Base-by-base conservation (phyloP, 2,113 vertebrate genomes). In the Hyaena hyaena region DNA sequence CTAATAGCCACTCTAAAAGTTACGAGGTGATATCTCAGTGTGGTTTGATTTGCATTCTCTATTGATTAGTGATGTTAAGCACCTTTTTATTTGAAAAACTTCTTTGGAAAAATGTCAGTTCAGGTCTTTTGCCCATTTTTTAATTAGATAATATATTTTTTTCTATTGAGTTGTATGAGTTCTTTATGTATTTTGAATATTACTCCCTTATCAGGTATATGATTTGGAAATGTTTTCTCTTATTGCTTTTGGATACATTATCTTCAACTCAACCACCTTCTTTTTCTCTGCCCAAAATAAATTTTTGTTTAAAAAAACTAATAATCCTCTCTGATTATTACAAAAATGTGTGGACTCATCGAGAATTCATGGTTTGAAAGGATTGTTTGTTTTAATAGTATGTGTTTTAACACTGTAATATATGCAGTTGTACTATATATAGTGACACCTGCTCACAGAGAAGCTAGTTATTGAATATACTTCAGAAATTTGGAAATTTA, bases 401-500 rank as follows among this genome's bases (percentile, higher is more conserved):
- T 77, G 50, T 81, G 3, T 93, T 82, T 93, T 86, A 66, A 55
- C 45, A 68, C 17, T 68, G n/a, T 68, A 45, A 66, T 55, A 48
- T 66, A 86, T 86, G 9, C 66, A 76, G 26, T 53, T 43, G 43
- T 43, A 39, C 28, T 93, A 88, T 39, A 76, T 73, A 68, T 66
- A 66, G 63, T 93, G 31, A 79, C 2, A 58, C 5, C 10, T 91
- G 4, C 16, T 61, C n/a, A 82, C 10, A 93, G n/a, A 71, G 8
- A 71, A 81, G 28, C 3, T 80, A 95, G 4, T 10, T 65, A 39
- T 69, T 94, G 28, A 94, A 80, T 48, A 31, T 1, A 88, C 95
- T 90, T 94, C 8, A 71, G 10, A 84, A 92, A 88, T 94, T 71
- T 53, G 28, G 21, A 94, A 81, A 85, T 91, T 90, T 31, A 63